A percentile compares a stretch with the other conserved stretches of the same genome.
phyloP scores from a whole-genome alignment of 2,113 vertebrate species.

The Thamnaconus septentrionalis region DNA sequence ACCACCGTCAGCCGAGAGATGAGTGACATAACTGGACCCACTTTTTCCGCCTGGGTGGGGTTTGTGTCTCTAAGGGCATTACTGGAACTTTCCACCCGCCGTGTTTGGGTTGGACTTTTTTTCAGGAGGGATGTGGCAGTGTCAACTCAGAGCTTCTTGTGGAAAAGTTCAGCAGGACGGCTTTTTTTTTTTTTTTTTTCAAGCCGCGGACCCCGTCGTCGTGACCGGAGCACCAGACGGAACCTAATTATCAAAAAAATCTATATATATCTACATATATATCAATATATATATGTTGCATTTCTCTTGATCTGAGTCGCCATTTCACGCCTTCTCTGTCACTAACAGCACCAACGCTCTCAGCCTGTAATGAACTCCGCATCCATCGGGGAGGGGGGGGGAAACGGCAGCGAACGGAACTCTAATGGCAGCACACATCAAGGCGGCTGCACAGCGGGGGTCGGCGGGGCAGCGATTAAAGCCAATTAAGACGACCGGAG shows the following conservation, averaged over 20 bases:
- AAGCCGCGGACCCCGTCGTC: too few species aligned
- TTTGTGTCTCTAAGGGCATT: conserved; percentile 23
- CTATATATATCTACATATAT: too few species aligned
- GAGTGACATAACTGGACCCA: conserved; percentile 3
- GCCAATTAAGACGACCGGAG: conserved; percentile 46
- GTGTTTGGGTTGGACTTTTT: conserved; percentile 19
- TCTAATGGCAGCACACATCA: too few species aligned
- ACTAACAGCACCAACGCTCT: conserved; percentile 13
- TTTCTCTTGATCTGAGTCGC: conserved; percentile 11
- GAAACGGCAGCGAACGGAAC: conserved; percentile 33
- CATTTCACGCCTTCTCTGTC: conserved; percentile 23
- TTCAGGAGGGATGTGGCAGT: conserved; percentile 7
- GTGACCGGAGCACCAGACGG: neutral
- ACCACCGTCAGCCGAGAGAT: too few species aligned
- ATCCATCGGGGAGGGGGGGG: conserved; percentile 33
- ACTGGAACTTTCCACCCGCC: conserved; percentile 49
- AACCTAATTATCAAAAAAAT: neutral
- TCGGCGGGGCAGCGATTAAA: conserved; percentile 8
- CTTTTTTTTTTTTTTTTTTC: neutral
- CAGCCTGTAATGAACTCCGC: conserved; percentile 33
- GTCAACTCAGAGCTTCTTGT: conserved; percentile 24
- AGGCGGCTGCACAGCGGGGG: too few species aligned
- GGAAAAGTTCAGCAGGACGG: conserved; percentile 13
- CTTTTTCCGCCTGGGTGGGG: conserved; percentile 27
- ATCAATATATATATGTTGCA: too few species aligned